Percentiles rank a stretch among this genome's conserved stretches.
phyloP scores from a whole-genome alignment of 1,140 invertebrate genomes.

The Mesaphorura yosii region DNA sequence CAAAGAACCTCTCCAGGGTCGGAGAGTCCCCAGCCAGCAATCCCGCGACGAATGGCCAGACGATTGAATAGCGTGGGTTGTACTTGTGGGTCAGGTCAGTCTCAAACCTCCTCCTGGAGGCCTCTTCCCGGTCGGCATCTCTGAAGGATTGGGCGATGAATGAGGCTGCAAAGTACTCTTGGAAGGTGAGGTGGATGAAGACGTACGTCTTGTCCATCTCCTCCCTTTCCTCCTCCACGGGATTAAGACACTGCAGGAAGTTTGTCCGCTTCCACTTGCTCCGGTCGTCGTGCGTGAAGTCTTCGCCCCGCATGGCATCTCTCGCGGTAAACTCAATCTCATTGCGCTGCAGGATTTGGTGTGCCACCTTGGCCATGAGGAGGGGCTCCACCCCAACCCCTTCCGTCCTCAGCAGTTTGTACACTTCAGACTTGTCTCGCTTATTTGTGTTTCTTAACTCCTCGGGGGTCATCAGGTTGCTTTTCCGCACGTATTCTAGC shows the following conservation, averaged over 20 bases:
- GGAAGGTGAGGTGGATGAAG: constrained; percentile 1
- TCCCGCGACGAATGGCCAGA: neutral
- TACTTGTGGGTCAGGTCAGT: neutral
- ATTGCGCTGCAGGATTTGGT: too few relatives aligned
- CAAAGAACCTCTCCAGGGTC: neutral
- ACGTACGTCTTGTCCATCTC: neutral
- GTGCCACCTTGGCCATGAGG: too few relatives aligned
- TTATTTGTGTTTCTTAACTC: too few relatives aligned
- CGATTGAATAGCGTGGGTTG: neutral
- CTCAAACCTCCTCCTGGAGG: too few relatives aligned
- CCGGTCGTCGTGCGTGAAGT: neutral
- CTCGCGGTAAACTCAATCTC: too few relatives aligned
- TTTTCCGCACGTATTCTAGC: too few relatives aligned
- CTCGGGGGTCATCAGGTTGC: too few relatives aligned
- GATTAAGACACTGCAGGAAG: constrained; percentile 1
- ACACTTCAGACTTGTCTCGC: too few relatives aligned
- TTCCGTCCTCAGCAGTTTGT: too few relatives aligned
- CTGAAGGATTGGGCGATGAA: neutral
- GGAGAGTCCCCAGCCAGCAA: neutral
- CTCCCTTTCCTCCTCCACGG: neutral
- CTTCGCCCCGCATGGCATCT: too few relatives aligned
- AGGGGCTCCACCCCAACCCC: too few relatives aligned
- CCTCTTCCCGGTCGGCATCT: neutral
- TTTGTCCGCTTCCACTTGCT: neutral
- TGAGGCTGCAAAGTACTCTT: neutral